Conservation (phyloP, 2,888 invertebrate genomes). For the Polydrusus tereticollis region DNA sequence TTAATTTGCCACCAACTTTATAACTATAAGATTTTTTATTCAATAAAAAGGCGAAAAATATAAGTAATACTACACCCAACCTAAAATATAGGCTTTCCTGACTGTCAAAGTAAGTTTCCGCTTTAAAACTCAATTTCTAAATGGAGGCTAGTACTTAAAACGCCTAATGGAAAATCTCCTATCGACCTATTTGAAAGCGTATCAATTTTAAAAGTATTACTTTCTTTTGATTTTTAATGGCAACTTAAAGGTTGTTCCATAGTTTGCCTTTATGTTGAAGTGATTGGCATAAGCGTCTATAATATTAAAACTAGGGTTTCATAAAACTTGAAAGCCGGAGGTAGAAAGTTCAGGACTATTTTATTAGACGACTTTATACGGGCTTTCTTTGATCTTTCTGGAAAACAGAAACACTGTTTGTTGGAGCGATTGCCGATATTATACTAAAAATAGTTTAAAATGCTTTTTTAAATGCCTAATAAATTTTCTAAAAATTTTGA, state of each 20-base stretch:
- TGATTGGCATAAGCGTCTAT: slow-evolving; percentile 4
- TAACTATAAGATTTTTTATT: too few species aligned
- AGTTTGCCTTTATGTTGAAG: background rate
- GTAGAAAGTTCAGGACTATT: background rate
- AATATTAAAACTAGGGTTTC: background rate
- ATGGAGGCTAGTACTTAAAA: too few species aligned
- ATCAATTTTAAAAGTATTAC: background rate
- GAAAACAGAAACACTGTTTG: background rate
- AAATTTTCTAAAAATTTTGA: too few species aligned
- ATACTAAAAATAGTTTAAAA: background rate
- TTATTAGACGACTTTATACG: background rate
- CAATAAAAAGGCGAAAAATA: too few species aligned
- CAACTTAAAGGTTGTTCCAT: slow-evolving; percentile 2
- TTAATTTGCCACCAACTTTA: too few species aligned
- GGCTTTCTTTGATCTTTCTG: background rate
- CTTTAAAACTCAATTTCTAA: too few species aligned
- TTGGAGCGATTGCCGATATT: background rate
- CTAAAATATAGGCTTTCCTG: too few species aligned
- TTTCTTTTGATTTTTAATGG: slow-evolving; percentile 7
- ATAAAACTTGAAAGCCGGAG: background rate
- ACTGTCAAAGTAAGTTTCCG: too few species aligned
- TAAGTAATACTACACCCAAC: too few species aligned
- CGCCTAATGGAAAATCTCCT: too few species aligned
- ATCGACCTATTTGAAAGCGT: background rate
- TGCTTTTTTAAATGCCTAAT: background rate